Conservation (phyloP, 2,113 vertebrate genomes). For the Noturus placidus region DNA sequence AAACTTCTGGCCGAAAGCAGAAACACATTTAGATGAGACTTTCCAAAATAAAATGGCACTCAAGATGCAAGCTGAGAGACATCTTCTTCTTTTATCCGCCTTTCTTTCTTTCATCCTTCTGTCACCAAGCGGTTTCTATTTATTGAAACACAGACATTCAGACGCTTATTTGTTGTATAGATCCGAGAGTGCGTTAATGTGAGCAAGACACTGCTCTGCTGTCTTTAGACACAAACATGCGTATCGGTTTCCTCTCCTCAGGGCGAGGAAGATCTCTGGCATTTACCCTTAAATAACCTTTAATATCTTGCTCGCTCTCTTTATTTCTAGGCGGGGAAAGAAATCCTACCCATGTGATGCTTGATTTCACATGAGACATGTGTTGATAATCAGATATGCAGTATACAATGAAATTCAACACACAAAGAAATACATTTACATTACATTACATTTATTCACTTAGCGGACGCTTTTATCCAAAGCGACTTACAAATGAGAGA, state of each 20-base stretch:
- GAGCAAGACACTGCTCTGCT: slow-evolving; percentile 30
- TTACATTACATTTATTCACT: no score
- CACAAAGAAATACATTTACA: no score
- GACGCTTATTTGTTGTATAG: neutral
- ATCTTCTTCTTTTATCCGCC: neutral
- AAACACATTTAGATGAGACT: neutral
- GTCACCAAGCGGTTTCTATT: slow-evolving; percentile 26
- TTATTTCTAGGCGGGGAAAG: neutral
- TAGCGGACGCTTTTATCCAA: no score
- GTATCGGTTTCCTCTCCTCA: slow-evolving; percentile 67
- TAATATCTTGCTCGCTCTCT: neutral
- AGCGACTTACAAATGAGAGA: no score
- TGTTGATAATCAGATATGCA: slow-evolving; percentile 4
- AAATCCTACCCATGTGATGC: neutral
- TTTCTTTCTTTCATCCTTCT: neutral
- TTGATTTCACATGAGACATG: slow-evolving; percentile 21
- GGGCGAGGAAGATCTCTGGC: slow-evolving; percentile 61
- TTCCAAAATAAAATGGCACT: slow-evolving; percentile 12
- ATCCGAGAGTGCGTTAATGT: neutral
- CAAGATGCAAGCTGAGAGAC: slow-evolving; percentile 5
- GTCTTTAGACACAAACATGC: slow-evolving; percentile 61
- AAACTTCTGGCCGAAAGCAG: neutral
- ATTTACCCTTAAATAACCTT: slow-evolving; percentile 40
- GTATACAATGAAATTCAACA: slow-evolving; percentile 7
- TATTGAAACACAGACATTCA: neutral